Percentiles rank a stretch among this genome's conserved stretches.
Evolutionary conservation across 2,797 vertebrate species (phyloP).

Genomic region (Todus mexicanus): DNA sequence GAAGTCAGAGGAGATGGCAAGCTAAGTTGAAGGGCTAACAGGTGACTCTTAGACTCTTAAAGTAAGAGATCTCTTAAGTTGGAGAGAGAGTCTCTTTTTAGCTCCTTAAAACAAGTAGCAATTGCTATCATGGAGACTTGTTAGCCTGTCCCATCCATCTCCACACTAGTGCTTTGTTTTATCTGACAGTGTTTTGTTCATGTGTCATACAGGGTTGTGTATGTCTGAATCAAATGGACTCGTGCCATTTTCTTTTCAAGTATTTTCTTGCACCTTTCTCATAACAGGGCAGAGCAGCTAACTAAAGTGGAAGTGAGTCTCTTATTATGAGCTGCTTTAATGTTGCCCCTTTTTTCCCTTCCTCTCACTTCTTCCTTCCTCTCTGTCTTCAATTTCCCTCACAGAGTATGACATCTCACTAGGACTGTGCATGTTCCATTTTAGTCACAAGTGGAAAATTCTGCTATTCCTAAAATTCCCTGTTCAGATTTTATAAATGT

Average conservation of each 20-base stretch:
- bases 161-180: not conserved
- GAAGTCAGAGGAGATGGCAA: not conserved
- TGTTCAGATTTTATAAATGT: not conserved
- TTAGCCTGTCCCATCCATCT: not conserved
- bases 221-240: not conserved
- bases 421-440: not conserved
- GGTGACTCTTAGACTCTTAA: not conserved
- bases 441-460: not conserved
- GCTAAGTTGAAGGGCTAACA: not conserved
- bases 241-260: not conserved
- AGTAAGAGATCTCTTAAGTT: not conserved
- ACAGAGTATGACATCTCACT: not conserved
- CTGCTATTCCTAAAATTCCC: not conserved
- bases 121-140: not conserved
- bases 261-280: not conserved
- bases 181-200: not conserved
- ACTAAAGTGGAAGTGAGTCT: not conserved
- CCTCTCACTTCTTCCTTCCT: not conserved
- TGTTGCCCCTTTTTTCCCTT: not conserved
- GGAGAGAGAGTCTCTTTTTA: not conserved
- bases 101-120: not conserved
- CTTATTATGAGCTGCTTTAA: not conserved
- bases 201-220: not conserved
- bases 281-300: not conserved
- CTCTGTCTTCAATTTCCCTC: not conserved